phyloP scores from a whole-genome alignment of 2,888 invertebrate species.

The Drosophila meridionalis region DNA sequence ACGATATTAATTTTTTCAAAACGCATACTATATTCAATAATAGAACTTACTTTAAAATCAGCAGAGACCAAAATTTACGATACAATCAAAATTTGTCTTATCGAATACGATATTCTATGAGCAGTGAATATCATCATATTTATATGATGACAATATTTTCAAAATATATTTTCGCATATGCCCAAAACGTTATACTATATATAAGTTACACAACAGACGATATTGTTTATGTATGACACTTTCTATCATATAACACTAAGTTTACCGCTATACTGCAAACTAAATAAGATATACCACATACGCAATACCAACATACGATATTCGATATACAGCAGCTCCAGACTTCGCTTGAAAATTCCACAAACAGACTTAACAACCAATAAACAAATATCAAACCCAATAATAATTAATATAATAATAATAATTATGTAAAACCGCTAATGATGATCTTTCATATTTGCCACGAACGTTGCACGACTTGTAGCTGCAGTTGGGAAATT shows the following conservation, averaged over 20 bases:
- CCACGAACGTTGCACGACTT: slow-evolving; percentile 51
- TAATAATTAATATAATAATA: neutral
- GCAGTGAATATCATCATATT: neutral
- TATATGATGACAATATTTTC: neutral
- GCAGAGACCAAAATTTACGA: neutral
- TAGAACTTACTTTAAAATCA: neutral
- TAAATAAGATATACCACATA: neutral
- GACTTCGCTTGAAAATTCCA: slow-evolving; percentile 3
- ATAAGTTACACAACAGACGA: slow-evolving; percentile 6
- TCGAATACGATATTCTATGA: neutral
- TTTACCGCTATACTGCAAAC: no score
- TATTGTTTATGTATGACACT: neutral
- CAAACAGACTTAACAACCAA: slow-evolving; percentile 34
- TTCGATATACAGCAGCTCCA: neutral
- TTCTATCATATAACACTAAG: neutral
- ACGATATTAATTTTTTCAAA: neutral
- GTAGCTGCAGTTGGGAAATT: slow-evolving; percentile 84
- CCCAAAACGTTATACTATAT: neutral
- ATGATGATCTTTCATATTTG: slow-evolving; percentile 64
- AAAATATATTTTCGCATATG: no score
- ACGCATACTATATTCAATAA: neutral
- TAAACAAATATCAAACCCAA: slow-evolving; percentile 12
- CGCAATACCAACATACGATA: slow-evolving; percentile 14
- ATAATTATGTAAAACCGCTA: slow-evolving; percentile 24
- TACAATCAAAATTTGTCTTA: neutral